Base-by-base conservation (phyloP, 2,797 vertebrate genomes). In the Leptatherina wallacei region DNA sequence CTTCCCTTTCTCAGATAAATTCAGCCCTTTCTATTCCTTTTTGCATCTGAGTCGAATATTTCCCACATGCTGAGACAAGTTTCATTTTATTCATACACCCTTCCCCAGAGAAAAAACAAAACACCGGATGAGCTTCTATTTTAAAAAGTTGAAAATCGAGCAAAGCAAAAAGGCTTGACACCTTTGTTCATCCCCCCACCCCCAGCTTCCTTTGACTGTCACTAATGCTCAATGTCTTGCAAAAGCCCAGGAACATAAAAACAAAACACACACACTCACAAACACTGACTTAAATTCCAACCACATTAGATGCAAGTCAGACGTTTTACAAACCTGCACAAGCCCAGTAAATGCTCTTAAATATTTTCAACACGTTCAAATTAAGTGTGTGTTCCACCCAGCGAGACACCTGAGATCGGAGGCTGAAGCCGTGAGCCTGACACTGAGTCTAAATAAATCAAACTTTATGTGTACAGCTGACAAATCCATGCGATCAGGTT, bases 41-140 rank as follows among this genome's bases (percentile, higher is more conserved):
- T 80, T 75, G 77, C 62, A 78, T 86, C 76, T 72, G 16, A 74
- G 65, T 44, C 78, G 81, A 88, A 88, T 85, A 88, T 90, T 88
- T 89, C 85, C 89, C 84, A 88, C 90, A 87, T 82, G 89, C 90
- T 90, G 89, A 88, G 86, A 85, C 91, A 89, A 78, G 89, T 93
- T 89, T 83, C 80, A 80, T 86, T 91, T 88, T 80, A 83, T 85
- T 85, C 84, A 44, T 82, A 78, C 78, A 80, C 69, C 76, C 77
- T 77, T 85, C 81, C 75, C 65, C 36, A 6, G 78, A 83, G 87
- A 27, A 87, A 87, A 51, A 89, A 87, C 82, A 90, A 79, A 88
- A 83, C 75, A 70, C 75, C 64, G 70, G 85, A 92, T 82, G 85
- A 89, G 84, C 74, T 83, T 80, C 75, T 88, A 82, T 87, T 91